Base-by-base conservation (phyloP, 2,797 vertebrate genomes). In the Chelonia mydas region DNA sequence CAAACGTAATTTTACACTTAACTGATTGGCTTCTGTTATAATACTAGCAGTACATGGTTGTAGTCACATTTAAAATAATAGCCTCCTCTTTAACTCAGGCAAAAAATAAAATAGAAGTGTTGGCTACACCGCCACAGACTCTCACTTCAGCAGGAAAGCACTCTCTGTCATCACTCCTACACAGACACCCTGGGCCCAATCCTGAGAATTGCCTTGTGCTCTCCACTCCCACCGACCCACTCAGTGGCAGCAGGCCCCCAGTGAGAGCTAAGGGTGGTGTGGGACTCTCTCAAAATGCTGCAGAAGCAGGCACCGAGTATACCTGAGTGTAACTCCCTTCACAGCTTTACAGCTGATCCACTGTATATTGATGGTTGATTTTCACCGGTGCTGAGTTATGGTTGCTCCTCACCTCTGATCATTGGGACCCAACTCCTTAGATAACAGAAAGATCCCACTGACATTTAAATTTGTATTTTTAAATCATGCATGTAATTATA, bases 1-100 rank as follows among this genome's bases (percentile, higher is more conserved):
- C 65, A n/a, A 49, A 87, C 49, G 76, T 33, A 81, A 90, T 87
- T 94, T 95, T 49, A 81, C 54, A 78, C 87, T 89, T 68, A 88
- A 65, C 49, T 33, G 15, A 68, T 65, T 84, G 76, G 84, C 79
- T 87, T 55, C 90, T 83, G n/a, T 50, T n/a, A 17, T 55, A 57
- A 2, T n/a, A 49, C 7, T 41, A 13, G 85, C 2, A 51, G 45
- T 9, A 72, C 31, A 4, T 3, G 81, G 86, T 72, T 95, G 81
- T 78, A 85, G 72, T 27, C 74, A n/a, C 41, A 7, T 7, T 11
- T 49, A 87, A 79, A 88, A 13, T 81, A 77, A 93, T 0, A 92
- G 83, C 84, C 90, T 94, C 84, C 90, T 94, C 90, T 95, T 92
- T 78, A 94, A 94, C 6, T 5, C 1, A 2, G 1, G 11, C 41